phyloP scores from a whole-genome alignment of 2,113 vertebrate genomes.

The Felis chaus region DNA sequence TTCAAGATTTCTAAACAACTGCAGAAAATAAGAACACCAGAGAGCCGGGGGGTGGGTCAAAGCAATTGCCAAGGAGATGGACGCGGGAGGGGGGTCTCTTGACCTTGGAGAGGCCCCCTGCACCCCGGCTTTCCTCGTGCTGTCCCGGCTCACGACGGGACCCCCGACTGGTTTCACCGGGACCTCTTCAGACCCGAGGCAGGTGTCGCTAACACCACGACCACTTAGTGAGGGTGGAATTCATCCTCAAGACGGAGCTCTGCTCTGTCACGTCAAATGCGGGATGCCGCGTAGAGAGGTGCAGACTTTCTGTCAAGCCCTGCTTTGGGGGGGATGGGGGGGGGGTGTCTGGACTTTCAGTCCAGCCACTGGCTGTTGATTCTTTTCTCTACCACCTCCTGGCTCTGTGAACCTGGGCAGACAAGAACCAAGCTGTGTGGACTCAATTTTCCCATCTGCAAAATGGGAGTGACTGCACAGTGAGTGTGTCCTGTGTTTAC shows the following conservation, averaged over 20 bases:
- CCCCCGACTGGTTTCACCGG: no score
- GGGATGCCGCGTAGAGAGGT: neutral
- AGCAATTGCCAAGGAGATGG: no score
- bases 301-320: neutral
- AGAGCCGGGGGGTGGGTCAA: neutral
- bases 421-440: neutral
- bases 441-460: neutral
- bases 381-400: neutral
- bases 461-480: neutral
- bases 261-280: neutral
- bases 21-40: neutral
- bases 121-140: neutral
- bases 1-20: neutral
- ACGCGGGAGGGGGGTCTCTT: accelerated
- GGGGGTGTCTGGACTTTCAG: neutral
- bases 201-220: neutral
- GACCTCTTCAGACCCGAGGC: neutral
- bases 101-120: neutral
- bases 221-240: neutral
- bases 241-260: no score
- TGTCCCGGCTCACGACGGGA: neutral
- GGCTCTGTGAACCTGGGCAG: neutral
- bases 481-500: neutral
- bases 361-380: neutral
- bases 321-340: no score